Evolutionary conservation across 2,797 vertebrate species (phyloP).

Genomic region (Catostomus latipinnis): DNA sequence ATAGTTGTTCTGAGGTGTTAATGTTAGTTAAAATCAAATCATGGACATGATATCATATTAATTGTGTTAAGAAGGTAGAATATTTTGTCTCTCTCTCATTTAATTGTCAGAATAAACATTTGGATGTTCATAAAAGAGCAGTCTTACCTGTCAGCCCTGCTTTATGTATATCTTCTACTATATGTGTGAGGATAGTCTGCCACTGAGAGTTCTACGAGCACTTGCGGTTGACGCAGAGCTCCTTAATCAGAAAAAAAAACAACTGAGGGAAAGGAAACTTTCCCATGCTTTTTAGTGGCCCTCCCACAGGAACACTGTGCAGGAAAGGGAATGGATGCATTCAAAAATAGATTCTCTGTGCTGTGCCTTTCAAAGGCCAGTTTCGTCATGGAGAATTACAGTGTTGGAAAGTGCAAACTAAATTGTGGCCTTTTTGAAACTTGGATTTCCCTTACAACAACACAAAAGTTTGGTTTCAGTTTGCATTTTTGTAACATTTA

Average conservation of each 20-base stretch:
- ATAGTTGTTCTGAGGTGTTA: neutral
- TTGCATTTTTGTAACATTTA: neutral
- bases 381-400: constrained; percentile 45
- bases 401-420: constrained; percentile 22
- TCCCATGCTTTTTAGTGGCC: constrained; percentile 74
- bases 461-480: neutral
- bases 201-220: neutral
- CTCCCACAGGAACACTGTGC: constrained; percentile 79
- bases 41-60: neutral
- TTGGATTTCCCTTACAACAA: no score
- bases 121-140: neutral
- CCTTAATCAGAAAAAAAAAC: constrained; percentile 67
- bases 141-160: constrained; percentile 56
- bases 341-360: constrained; percentile 60
- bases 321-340: constrained; percentile 79
- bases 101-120: neutral
- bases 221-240: constrained; percentile 32
- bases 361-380: constrained; percentile 37
- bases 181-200: constrained; percentile 22
- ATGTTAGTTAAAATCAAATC: neutral
- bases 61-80: neutral
- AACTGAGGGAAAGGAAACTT: constrained; percentile 68
- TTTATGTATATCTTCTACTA: constrained; percentile 40
- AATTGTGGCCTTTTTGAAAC: neutral
- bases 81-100: neutral